Base-by-base conservation (phyloP, 2,113 vertebrate species). In the Lates calcarifer region DNA sequence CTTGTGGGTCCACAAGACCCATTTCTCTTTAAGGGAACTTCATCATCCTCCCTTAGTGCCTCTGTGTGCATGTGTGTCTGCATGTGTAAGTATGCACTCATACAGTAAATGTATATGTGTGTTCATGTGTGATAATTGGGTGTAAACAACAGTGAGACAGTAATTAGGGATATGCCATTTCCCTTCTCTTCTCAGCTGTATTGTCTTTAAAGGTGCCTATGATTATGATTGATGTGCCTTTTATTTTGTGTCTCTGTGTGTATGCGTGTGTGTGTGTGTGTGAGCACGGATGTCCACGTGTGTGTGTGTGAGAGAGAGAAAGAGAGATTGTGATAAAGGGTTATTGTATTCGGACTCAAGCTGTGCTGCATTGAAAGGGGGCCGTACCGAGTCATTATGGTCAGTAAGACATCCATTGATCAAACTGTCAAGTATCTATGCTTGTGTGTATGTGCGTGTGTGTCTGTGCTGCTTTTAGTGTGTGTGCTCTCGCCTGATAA, bases 131-230 rank as follows among this genome's bases (percentile, higher is more conserved):
- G 79, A 86, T 87, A 82, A 84, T 65, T 83, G 58, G 72, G 64
- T 35, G 56, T 69, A 77, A 89, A 90, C 79, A 92, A 81, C 74
- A 89, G 57, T 47, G 74, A 85, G 84, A 82, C 79, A 78, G 81
- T 93, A 91, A 94, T 93, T 93, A 94, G 87, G 75, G 74, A 83
- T 68, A 77, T 90, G 91, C 87, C 91, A 92, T 90, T 92, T 90
- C 81, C 87, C 76, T 60, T 85, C 81, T 78, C 51, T 45, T 74
- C 68, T 74, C 74, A 24, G 81, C 75, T 67, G 84, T 43, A 93
- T 93, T 94, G 93, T 94, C 89, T 91, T 88, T 91, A 93, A 93
- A 94, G 91, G 93, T 94, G 91, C 65, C 77, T 61, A 31, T 90
- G 86, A 88, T 87, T 84, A 82, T 91, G 92, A 94, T 89, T 93